These are phyloP conservation scores for Sphaeridia pumilis DNA, from an alignment of 2,888 invertebrate genomes.

Conservation along the genomic window DNA sequence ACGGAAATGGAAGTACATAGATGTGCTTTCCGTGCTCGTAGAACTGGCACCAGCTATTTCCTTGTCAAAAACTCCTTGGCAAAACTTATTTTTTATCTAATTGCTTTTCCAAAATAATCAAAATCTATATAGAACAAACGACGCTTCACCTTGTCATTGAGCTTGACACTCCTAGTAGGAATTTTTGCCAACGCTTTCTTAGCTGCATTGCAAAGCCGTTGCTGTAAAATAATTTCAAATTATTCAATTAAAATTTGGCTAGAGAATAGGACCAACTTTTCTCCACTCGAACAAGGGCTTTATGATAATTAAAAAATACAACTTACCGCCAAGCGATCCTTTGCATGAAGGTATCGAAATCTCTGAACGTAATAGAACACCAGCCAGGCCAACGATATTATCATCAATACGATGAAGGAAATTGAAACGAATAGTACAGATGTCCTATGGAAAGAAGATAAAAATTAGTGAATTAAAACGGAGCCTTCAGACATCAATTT, in stretches of 20 bases:
- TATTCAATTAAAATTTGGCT: no score
- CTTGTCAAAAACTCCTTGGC: no score
- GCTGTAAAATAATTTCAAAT: constrained; percentile 48
- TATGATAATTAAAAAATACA: background rate
- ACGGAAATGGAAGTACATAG: no score
- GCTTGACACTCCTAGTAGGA: constrained; percentile 74
- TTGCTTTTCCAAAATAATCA: background rate
- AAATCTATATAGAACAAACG: no score
- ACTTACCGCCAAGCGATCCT: constrained; percentile 77
- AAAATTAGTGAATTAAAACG: no score
- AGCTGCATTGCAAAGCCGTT: constrained; percentile 78
- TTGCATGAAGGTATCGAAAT: constrained; percentile 86
- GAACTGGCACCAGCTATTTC: no score
- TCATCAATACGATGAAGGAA: constrained; percentile 89
- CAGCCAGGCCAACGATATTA: constrained; percentile 87
- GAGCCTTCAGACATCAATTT: no score
- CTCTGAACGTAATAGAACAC: constrained; percentile 93
- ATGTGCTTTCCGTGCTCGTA: no score
- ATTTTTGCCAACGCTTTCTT: constrained; percentile 89
- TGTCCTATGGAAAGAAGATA: constrained; percentile 51
- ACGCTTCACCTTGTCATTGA: constrained; percentile 74
- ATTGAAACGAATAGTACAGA: constrained; percentile 90
- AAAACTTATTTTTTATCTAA: background rate
- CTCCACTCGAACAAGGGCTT: background rate
- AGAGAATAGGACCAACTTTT: background rate